Base-by-base conservation (phyloP, 2,888 invertebrate genomes). In the Rhabditoides inermis region DNA sequence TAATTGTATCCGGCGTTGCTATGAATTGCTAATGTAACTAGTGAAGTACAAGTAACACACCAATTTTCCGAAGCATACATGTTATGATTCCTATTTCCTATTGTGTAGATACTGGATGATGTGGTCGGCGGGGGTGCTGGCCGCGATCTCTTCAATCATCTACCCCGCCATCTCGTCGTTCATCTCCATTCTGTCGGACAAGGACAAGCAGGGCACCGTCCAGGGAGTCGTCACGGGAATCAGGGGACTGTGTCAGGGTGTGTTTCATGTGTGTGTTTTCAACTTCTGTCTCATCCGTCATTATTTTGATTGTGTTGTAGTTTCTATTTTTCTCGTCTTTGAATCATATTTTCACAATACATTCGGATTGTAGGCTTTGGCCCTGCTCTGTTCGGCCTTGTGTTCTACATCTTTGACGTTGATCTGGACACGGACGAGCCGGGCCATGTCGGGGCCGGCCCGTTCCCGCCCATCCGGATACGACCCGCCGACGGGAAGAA, bases 201-300 rank as follows among this genome's bases (percentile, higher is more conserved):
- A 89, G n/a, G 95, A 98, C 79, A 86, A 91, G 75, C 98, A 98
- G 82, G 98, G 88, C 53, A 84, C 89, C 32, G 88, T 88, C 55
- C 91, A 92, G 81, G 95, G 98, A 60, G 90, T 99, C 85, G 90
- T 99, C 47, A 98, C 98, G 0, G 98, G 98, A 15, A 94, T 98
- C 83, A 83, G 95, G 60, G 95, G 98, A 0, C 84, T 98, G 46
- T 98, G 98, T 77, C 92, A 94, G 77, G 95, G 95, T 18, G 28
- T n/a, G 45, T 20, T 20, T 7, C 12, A n/a, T n/a, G n/a, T n/a
- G n/a, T n/a, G n/a, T n/a, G n/a, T n/a, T 12, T 23, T 23, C 7
- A 44, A 20, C 7, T 22, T 26, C 44, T 18, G 40, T 20, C 6
- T 47, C 18, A 37, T 20, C 23, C 35, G 15, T 22, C 10, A 1